phyloP scores from a whole-genome alignment of 1,140 invertebrate species.

The Geopemphigus sp. region DNA sequence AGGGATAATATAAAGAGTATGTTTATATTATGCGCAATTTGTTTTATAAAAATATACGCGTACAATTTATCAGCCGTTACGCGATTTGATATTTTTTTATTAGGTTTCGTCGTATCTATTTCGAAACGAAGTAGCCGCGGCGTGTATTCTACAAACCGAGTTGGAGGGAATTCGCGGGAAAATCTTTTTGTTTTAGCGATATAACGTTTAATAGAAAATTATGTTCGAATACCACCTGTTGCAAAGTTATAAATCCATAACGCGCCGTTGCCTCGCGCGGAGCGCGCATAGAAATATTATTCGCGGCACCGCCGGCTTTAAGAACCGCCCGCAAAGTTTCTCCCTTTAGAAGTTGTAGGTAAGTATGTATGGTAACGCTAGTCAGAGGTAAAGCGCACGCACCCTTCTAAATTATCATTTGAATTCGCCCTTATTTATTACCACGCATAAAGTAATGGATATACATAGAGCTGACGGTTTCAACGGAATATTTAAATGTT shows the following conservation, averaged over 20 bases:
- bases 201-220: slow-evolving; percentile 18
- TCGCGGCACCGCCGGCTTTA: not conserved
- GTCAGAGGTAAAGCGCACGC: not conserved
- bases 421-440: not conserved
- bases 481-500: not conserved
- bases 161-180: not conserved
- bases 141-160: not conserved
- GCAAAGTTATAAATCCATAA: slow-evolving; percentile 2
- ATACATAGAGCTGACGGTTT: no score
- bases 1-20: not conserved
- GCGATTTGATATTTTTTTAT: not conserved
- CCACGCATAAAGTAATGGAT: not conserved
- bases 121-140: not conserved
- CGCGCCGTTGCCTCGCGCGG: not conserved
- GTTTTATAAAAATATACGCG: not conserved
- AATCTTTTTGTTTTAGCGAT: not conserved
- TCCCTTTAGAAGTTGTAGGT: no score
- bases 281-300: not conserved
- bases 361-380: no score
- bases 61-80: not conserved
- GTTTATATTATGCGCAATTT: not conserved
- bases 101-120: not conserved
- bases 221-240: not conserved
- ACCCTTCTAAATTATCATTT: not conserved
- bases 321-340: not conserved